Evolutionary conservation across 2,113 vertebrate genomes (phyloP).

Genomic region (Seriola quinqueradiata): DNA sequence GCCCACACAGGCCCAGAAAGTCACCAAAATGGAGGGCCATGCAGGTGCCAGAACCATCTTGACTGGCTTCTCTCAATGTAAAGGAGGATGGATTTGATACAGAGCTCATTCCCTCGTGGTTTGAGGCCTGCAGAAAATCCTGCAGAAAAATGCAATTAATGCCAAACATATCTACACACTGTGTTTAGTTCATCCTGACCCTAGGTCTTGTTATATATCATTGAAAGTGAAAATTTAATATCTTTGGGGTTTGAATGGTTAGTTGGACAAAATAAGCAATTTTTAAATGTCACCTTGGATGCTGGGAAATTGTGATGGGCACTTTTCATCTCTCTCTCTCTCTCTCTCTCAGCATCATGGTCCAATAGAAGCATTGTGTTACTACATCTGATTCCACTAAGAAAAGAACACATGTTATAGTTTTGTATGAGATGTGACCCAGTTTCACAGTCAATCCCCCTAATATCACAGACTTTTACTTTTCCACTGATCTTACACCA

Average conservation of each 20-base stretch:
- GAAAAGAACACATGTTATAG: background rate
- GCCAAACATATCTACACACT: background rate
- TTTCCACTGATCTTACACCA: background rate
- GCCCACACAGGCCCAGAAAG: background rate
- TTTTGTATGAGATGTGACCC: background rate
- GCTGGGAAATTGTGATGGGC: background rate
- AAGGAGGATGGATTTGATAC: background rate
- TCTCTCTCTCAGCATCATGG: background rate
- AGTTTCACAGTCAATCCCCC: background rate
- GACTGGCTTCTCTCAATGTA: background rate
- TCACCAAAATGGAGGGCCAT: background rate
- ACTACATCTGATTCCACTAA: background rate
- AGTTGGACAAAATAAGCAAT: background rate
- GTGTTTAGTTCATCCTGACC: background rate
- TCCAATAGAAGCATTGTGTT: background rate
- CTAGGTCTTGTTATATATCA: rapidly evolving
- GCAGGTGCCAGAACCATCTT: background rate
- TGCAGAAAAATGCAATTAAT: background rate
- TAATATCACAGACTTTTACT: slow-evolving; percentile 6
- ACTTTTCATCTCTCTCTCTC: background rate
- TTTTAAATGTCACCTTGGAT: background rate
- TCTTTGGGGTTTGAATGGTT: background rate
- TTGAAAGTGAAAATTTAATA: background rate
- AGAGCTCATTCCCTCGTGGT: background rate
- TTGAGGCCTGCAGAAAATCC: background rate